Conservation (phyloP, 2,113 vertebrate species). For the Microcebus lehilahytsara region DNA sequence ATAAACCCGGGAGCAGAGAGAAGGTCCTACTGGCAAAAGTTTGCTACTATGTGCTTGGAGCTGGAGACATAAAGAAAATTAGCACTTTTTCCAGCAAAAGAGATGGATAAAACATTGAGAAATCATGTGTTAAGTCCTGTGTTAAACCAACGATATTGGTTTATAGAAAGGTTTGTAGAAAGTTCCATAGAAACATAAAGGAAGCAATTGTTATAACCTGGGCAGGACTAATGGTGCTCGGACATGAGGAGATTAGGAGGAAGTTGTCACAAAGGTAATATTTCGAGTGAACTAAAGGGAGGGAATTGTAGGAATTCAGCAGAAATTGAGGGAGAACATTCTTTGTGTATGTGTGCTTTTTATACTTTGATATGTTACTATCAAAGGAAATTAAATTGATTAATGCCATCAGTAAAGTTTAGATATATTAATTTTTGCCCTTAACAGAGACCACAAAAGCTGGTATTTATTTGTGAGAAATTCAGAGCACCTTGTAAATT, state of each 20-base stretch:
- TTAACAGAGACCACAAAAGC: not conserved
- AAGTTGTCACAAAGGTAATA: not conserved
- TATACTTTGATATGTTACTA: not conserved
- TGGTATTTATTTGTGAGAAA: not conserved
- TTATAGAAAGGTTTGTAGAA: not conserved
- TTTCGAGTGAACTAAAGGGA: not conserved
- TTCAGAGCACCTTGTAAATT: not conserved
- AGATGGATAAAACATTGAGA: not conserved
- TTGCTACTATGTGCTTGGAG: not conserved
- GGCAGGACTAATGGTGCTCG: too few species aligned
- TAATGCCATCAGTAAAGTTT: not conserved
- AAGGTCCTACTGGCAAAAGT: not conserved
- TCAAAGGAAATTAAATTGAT: not conserved
- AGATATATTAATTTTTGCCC: not conserved
- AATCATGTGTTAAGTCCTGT: not conserved
- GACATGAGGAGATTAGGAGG: not conserved
- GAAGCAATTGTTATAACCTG: not conserved
- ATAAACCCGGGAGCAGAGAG: not conserved
- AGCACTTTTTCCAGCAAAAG: not conserved
- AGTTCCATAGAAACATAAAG: not conserved
- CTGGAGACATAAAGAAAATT: not conserved
- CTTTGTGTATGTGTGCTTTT: not conserved
- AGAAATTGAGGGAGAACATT: not conserved
- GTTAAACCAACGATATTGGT: not conserved
- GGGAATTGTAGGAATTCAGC: not conserved